A percentile compares a stretch with the other conserved stretches of the same genome.
Conservation (phyloP, 2,113 vertebrate genomes). For the Poeciliopsis retropinna region DNA sequence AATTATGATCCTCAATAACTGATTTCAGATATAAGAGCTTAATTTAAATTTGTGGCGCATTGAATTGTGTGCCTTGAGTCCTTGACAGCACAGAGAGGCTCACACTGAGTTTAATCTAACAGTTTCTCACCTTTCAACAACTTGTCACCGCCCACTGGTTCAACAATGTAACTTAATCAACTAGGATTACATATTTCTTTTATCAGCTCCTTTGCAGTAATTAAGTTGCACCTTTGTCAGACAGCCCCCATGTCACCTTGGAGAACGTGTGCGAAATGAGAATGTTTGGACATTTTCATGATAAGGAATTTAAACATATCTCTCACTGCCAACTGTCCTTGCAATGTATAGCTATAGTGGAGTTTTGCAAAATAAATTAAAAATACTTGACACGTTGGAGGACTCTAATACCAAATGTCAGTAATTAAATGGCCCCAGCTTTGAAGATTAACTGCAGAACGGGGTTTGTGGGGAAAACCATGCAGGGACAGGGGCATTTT, state of each 20-base stretch:
- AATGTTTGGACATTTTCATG: slow-evolving; percentile 25
- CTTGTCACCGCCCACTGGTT: slow-evolving; percentile 58
- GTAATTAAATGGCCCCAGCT: slow-evolving; percentile 82
- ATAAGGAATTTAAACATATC: slow-evolving; percentile 26
- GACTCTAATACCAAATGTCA: slow-evolving; percentile 63
- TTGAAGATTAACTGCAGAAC: slow-evolving; percentile 68
- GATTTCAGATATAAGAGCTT: slow-evolving; percentile 42
- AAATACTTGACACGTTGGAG: slow-evolving; percentile 47
- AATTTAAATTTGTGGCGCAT: slow-evolving; percentile 27
- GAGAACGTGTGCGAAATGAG: slow-evolving; percentile 39
- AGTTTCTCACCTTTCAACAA: slow-evolving; percentile 70
- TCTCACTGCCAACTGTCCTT: slow-evolving; percentile 34
- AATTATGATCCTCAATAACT: slow-evolving; percentile 21
- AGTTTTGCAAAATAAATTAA: slow-evolving; percentile 66
- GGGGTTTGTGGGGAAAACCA: slow-evolving; percentile 71
- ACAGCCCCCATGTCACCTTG: slow-evolving; percentile 64
- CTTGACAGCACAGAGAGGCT: slow-evolving; percentile 46
- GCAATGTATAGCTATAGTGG: slow-evolving; percentile 27
- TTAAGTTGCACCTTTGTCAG: slow-evolving; percentile 70
- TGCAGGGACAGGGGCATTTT: slow-evolving; percentile 74
- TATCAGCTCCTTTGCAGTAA: slow-evolving; percentile 69
- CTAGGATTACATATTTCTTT: slow-evolving; percentile 70
- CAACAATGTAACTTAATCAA: slow-evolving; percentile 72
- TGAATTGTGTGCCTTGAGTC: slow-evolving; percentile 38
- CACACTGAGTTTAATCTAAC: slow-evolving; percentile 62